Conservation (phyloP, 2,113 vertebrate species). For the Petroica traversi region DNA sequence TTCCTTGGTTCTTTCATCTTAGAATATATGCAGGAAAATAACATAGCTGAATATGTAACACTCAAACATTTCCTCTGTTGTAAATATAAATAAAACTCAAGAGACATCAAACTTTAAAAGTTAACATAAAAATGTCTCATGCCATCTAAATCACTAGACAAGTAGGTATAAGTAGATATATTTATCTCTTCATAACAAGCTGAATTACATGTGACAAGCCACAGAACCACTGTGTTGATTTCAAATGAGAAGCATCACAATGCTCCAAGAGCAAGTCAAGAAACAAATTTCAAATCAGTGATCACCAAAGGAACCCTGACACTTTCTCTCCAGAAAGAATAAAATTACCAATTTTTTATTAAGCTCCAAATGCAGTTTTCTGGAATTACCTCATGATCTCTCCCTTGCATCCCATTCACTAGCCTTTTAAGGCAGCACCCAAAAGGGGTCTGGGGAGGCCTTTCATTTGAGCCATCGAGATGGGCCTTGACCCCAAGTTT, state of each 20-base stretch:
- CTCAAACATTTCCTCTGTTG: neutral
- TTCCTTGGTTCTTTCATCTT: neutral
- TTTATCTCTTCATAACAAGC: neutral
- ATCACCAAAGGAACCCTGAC: neutral
- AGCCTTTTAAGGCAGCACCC: neutral
- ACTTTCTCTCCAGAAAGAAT: neutral
- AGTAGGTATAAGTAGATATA: neutral
- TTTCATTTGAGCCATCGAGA: neutral
- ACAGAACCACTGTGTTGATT: neutral
- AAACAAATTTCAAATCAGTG: accelerated
- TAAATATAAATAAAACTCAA: neutral
- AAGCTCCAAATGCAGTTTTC: neutral
- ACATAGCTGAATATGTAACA: neutral
- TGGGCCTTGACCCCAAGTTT: too few species aligned
- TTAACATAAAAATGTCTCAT: neutral
- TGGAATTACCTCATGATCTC: too few species aligned
- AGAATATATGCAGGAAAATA: neutral
- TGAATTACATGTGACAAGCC: neutral
- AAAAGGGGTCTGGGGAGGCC: neutral
- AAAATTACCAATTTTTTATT: neutral
- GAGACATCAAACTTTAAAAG: neutral
- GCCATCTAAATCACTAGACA: neutral
- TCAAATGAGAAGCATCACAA: neutral
- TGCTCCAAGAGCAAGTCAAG: neutral
- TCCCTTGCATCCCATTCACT: neutral